Evolutionary conservation across 2,113 vertebrate species (phyloP).

Genomic region (Phycodurus eques): DNA sequence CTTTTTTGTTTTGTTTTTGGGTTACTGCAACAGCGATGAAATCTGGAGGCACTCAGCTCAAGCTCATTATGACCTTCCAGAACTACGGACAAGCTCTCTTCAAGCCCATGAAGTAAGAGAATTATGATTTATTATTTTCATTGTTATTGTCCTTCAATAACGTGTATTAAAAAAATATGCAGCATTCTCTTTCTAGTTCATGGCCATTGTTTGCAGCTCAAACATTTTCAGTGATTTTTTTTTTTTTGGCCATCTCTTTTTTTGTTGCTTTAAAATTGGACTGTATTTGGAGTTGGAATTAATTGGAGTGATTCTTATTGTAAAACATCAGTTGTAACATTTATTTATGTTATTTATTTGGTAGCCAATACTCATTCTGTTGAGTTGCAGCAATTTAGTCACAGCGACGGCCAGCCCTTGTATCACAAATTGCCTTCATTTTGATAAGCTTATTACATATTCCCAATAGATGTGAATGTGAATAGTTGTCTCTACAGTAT

Average conservation of each 20-base stretch:
- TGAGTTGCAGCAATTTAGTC: no score
- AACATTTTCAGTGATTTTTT: background rate
- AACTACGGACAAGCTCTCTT: slow-evolving; percentile 98
- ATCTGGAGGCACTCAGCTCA: slow-evolving; percentile 96
- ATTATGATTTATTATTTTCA: background rate
- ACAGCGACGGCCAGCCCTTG: no score
- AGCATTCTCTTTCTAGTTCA: background rate
- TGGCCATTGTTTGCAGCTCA: background rate
- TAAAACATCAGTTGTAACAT: no score
- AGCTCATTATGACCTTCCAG: slow-evolving; percentile 99
- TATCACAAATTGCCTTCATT: no score
- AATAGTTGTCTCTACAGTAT: background rate
- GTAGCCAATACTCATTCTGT: no score
- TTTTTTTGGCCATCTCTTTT: slow-evolving; percentile 6
- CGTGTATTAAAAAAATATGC: background rate
- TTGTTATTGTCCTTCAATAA: background rate
- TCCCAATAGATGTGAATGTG: background rate
- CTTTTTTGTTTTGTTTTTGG: slow-evolving; percentile 18
- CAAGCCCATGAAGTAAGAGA: slow-evolving; percentile 98
- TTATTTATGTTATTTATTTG: no score
- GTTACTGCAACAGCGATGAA: slow-evolving; percentile 86
- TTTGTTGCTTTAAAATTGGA: slow-evolving; percentile 9
- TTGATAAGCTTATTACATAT: no score
- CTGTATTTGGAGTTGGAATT: background rate
- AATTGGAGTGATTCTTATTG: no score